Base-by-base conservation (phyloP, 2,888 invertebrate species). In the Tridacna gigas region DNA sequence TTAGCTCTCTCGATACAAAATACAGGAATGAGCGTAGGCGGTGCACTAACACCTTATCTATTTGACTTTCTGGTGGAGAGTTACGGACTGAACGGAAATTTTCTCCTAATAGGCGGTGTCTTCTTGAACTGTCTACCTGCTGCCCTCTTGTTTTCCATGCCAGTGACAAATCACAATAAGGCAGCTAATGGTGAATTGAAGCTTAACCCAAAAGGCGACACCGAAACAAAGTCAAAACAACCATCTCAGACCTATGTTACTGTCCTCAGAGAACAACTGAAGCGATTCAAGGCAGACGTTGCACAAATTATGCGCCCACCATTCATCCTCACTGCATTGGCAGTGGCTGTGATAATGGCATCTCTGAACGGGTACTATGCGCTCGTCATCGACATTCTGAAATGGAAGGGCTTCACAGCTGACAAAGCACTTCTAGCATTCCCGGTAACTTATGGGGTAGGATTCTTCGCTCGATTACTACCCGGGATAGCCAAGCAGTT, bases 391-490 rank as follows among this genome's bases (percentile, higher is more conserved):
- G 67, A 67, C 20, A 37, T 67, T n/a, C 67, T 67, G 0, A 67
- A 18, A 13, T 20, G 37, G 67, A 67, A n/a, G n/a, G 67, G 47
- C 0, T n/a, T 67, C 20, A 37, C 67, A 45, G 20, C 37, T n/a
- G 12, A 13, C 11, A 15, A 67, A 12, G 67, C 67, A 9, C 5
- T 67, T 18, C 37, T 67, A 18, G 47, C 67, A 11, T 67, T 67
- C n/a, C 67, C 67, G 15, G 37, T 67, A 13, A 67, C 67, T 9
- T 67, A 67, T n/a, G 67, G 67, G n/a, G n/a, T n/a, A 15, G 67
- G 67, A 12, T n/a, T 67, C 20, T 37, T 45, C 45, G 67, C 67
- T 20, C 15, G 67, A 20, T 20, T 67, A 37, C 18, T 67, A 11
- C 67, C 67, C 13, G 67, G 67, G 11, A 9, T 67, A n/a, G 67